These are phyloP conservation scores for Andrena haemorrhoa DNA, from an alignment of 2,888 invertebrate genomes.

Conservation along the genomic window DNA sequence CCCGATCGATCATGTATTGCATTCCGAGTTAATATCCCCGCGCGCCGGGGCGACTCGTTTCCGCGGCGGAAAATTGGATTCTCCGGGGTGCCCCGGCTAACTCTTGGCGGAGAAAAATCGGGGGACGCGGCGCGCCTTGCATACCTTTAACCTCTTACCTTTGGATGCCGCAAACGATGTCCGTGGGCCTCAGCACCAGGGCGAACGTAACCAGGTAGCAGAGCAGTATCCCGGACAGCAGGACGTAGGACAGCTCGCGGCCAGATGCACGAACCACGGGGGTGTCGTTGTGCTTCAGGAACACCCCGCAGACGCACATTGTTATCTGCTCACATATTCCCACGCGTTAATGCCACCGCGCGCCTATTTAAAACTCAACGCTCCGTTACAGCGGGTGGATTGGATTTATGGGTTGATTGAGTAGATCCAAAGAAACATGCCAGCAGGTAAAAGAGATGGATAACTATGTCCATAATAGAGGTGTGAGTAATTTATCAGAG, in stretches of 20 bases:
- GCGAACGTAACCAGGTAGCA: constrained; percentile 97
- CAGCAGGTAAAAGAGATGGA: no score
- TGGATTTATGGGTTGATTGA: no score
- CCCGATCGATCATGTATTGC: constrained; percentile 42
- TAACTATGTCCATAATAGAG: no score
- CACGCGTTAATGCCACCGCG: background rate
- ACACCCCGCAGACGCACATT: constrained; percentile 91
- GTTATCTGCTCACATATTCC: constrained; percentile 78
- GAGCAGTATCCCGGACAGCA: constrained; percentile 95
- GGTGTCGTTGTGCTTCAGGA: constrained; percentile 95
- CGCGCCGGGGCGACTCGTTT: constrained; percentile 1
- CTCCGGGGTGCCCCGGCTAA: background rate
- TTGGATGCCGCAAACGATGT: constrained; percentile 95
- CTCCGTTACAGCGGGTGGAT: background rate
- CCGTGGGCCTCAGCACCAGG: constrained; percentile 93
- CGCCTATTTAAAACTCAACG: background rate
- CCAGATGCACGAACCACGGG: constrained; percentile 99
- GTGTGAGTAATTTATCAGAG: no score
- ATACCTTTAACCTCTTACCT: constrained; percentile 86
- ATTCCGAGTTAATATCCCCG: constrained; percentile 35
- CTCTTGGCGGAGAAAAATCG: background rate
- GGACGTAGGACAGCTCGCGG: constrained; percentile 94
- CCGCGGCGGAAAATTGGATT: constrained; percentile 33
- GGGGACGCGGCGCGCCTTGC: no score
- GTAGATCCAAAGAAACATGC: no score